A percentile compares a stretch with the other conserved stretches of the same genome.
phyloP scores from a whole-genome alignment of 1,140 invertebrate genomes.

The Portunus trituberculatus region DNA sequence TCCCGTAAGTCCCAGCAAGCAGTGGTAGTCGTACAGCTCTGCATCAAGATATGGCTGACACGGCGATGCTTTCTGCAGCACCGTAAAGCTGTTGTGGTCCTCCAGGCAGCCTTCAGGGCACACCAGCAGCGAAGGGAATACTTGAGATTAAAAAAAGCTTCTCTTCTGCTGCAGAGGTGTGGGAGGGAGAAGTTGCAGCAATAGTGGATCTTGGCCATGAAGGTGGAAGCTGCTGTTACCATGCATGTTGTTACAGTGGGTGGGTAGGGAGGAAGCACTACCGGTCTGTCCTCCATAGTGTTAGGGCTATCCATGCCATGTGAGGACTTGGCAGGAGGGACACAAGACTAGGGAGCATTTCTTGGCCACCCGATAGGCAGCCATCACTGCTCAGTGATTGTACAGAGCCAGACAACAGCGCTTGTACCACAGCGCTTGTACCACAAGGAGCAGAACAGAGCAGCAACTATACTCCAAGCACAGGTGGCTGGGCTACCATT shows the following conservation, averaged over 20 bases:
- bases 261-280: conserved; percentile 53
- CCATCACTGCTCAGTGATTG: neutral
- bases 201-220: neutral
- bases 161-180: neutral
- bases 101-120: conserved; percentile 67
- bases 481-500: conserved; percentile 58
- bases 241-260: conserved; percentile 55
- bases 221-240: neutral
- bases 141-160: neutral
- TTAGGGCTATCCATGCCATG: conserved; percentile 54
- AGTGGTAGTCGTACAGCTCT: conserved; percentile 58
- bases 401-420: conserved; percentile 47
- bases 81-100: conserved; percentile 1
- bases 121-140: conserved; percentile 57
- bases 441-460: conserved; percentile 38
- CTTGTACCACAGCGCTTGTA: no score
- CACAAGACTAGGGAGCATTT: neutral
- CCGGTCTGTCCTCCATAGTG: neutral
- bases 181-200: conserved; percentile 40
- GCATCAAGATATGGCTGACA: conserved; percentile 33
- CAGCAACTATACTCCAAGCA: conserved; percentile 60
- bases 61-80: conserved; percentile 50
- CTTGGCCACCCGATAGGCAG: neutral
- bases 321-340: conserved; percentile 11
- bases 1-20: conserved; percentile 60